phyloP scores from a whole-genome alignment of 2,113 vertebrate species.

The Opisthocomus hoazin region DNA sequence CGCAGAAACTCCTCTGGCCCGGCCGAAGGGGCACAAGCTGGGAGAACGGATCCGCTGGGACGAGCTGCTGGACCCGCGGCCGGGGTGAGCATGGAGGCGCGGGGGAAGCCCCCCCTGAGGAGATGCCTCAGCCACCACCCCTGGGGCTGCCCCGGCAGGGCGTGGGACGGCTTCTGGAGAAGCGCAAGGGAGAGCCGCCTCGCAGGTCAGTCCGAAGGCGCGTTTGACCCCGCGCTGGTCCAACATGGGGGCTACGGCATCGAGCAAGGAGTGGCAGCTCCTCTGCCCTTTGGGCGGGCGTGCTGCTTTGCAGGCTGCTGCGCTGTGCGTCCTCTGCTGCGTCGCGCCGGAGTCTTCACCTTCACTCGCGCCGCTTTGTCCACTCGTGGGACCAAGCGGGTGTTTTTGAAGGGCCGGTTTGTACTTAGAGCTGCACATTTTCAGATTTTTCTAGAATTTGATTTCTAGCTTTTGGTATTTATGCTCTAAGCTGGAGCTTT shows the following conservation, averaged over 20 bases:
- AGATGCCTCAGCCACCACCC: slow-evolving; percentile 81
- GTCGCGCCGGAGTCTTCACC: accelerated
- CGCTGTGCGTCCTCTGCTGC: accelerated
- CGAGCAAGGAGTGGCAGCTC: neutral
- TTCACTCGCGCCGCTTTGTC: neutral
- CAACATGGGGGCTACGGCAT: neutral
- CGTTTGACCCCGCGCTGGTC: neutral
- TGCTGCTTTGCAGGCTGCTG: accelerated
- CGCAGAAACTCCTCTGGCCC: slow-evolving; percentile 11
- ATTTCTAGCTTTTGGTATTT: neutral
- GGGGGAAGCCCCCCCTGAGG: slow-evolving; percentile 56
- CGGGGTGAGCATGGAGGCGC: slow-evolving; percentile 42
- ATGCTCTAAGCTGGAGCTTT: neutral
- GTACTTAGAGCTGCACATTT: neutral
- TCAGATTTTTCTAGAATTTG: neutral
- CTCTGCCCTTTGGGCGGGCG: neutral
- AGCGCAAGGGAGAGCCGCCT: slow-evolving; percentile 74
- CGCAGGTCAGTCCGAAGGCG: slow-evolving; percentile 68
- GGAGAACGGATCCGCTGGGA: neutral
- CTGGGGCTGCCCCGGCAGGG: slow-evolving; percentile 73
- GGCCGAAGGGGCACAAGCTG: neutral
- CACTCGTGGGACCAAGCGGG: neutral
- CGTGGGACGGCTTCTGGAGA: slow-evolving; percentile 82
- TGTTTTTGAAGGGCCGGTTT: neutral
- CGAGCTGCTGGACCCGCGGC: too few relatives aligned